Conservation (phyloP, 1,140 invertebrate species). For the Sarcophaga bullata region DNA sequence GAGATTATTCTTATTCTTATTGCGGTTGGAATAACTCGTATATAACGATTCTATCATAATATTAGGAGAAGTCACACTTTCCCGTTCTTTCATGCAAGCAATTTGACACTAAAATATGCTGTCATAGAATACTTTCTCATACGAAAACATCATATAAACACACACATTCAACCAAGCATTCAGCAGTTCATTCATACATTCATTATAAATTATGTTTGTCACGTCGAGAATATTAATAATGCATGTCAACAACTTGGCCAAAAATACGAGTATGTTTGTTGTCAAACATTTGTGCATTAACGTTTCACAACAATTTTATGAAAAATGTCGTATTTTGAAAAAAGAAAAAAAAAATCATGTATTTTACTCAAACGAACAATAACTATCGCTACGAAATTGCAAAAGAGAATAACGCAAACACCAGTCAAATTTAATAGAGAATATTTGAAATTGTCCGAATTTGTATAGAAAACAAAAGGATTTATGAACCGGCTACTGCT, state of each 20-base stretch:
- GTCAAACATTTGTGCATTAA: conserved; percentile 10
- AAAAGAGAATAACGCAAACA: too few species aligned
- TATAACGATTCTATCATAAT: conserved; percentile 12
- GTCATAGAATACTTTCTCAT: conserved; percentile 20
- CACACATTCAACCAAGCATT: conserved; percentile 29
- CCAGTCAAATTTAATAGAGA: too few species aligned
- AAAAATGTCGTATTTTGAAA: not conserved
- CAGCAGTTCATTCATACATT: conserved; percentile 7
- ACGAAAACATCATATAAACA: not conserved
- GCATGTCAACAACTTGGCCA: conserved; percentile 23
- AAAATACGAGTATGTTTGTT: not conserved
- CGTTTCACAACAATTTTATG: not conserved
- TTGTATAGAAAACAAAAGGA: too few species aligned
- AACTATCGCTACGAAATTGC: too few species aligned
- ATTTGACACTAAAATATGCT: conserved; percentile 5
- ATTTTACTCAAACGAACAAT: too few species aligned
- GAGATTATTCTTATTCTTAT: not conserved
- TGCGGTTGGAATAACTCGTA: not conserved
- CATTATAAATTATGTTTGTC: conserved; percentile 19
- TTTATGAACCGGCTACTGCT: too few species aligned
- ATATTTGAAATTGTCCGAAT: too few species aligned
- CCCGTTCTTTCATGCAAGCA: not conserved
- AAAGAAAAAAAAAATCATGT: not conserved
- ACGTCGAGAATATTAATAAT: conserved; percentile 21
- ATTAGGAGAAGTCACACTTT: not conserved